Base-by-base conservation (phyloP, 1,140 invertebrate genomes). In the Drosophila malerkotliana region DNA sequence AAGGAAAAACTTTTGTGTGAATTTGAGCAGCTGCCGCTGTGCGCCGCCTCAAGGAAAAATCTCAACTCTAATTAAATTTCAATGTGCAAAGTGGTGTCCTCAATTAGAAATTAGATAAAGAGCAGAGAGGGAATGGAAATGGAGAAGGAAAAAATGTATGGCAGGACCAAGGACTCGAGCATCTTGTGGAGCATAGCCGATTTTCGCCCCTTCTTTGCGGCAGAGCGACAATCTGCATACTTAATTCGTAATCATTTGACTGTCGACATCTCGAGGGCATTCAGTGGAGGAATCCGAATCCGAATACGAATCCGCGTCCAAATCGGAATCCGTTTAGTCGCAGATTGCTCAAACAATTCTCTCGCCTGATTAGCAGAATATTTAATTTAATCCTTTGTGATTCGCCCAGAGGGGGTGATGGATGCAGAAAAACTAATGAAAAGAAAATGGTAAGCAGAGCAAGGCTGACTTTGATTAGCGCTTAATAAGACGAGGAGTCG, bases 351-450 rank as follows among this genome's bases (percentile, higher is more conserved):
- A 44, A 56, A 58, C 54, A 72, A 68, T 81, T 61, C 48, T 73
- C 68, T 62, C 62, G 73, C 58, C 68, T 77, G 79, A 77, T 82
- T 74, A 74, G 74, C 68, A 60, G 45, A 56, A 45, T 73, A 82
- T 82, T 82, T 58, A 74, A 82, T 78, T 69, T 58, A 82, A 78
- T 82, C 64, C 79, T 71, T 75, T 78, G 75, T 78, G 54, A 58
- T 55, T 58, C 18, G 12, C 53, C 37, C 30, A 32, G n/a, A 1
- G 28, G 32, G 37, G 39, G 26, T 14, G n/a, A 21, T 10, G 44
- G 44, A 3, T 10, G 14, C 14, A 15, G 21, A 39, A 54, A 57
- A 76, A 55, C 56, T 51, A 58, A 63, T 56, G 34, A 54, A 74
- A 58, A 41, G 48, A 53, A 61, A 62, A 71, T 49, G 49, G 69